Percentiles rank a stretch among this genome's conserved stretches.
Evolutionary conservation across 2,888 invertebrate genomes (phyloP).

Genomic region (Orthosia gothica): DNA sequence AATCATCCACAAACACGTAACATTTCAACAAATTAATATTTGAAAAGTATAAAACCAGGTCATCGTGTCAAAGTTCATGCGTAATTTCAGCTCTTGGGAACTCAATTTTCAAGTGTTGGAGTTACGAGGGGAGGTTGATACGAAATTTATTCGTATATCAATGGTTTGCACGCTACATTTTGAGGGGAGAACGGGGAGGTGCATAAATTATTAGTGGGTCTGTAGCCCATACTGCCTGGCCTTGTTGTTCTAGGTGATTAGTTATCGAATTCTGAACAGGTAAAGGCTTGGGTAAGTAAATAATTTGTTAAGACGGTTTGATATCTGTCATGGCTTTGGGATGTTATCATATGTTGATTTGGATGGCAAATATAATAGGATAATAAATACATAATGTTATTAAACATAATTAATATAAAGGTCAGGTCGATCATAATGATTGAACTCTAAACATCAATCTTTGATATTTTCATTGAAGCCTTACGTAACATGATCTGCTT

Average conservation of each 20-base stretch:
- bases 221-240: background rate
- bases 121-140: slow-evolving; percentile 33
- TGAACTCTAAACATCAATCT: too few relatives aligned
- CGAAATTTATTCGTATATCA: slow-evolving; percentile 55
- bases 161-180: slow-evolving; percentile 35
- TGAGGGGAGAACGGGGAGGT: background rate
- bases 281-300: slow-evolving; percentile 11
- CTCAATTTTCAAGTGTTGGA: slow-evolving; percentile 63
- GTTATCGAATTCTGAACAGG: slow-evolving; percentile 34
- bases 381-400: background rate
- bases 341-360: background rate
- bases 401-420: background rate
- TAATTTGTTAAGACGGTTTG: slow-evolving; percentile 9
- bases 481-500: too few relatives aligned
- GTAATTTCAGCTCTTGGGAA: slow-evolving; percentile 53
- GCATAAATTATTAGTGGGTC: slow-evolving; percentile 31
- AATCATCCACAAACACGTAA: slow-evolving; percentile 14
- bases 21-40: slow-evolving; percentile 49
- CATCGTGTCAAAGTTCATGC: slow-evolving; percentile 58
- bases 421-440: background rate
- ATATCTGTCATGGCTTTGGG: background rate
- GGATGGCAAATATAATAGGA: background rate
- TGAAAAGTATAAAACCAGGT: slow-evolving; percentile 56
- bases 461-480: too few relatives aligned
- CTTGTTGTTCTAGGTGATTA: slow-evolving; percentile 30